Conservation (phyloP, 2,797 vertebrate genomes). For the Manis crassicaudata region DNA sequence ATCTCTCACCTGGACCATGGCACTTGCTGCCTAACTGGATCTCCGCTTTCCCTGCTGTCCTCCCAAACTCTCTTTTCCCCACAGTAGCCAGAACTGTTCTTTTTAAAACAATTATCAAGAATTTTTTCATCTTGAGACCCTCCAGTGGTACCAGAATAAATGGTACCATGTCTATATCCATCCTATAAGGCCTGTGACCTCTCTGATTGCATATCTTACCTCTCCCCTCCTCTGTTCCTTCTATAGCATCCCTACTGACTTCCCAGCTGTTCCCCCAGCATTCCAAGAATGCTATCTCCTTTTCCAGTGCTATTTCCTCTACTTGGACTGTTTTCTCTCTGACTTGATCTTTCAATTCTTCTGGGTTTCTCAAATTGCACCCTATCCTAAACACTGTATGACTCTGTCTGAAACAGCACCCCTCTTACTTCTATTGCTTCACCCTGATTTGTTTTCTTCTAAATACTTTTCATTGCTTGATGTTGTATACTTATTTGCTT, state of each 20-base stretch:
- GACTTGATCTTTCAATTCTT: background rate
- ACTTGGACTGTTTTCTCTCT: background rate
- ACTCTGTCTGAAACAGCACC: accelerated
- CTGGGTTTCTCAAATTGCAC: background rate
- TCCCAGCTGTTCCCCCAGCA: background rate
- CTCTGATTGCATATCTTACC: too few relatives aligned
- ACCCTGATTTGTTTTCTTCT: background rate
- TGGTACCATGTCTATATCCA: background rate
- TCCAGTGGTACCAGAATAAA: background rate
- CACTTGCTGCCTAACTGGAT: background rate
- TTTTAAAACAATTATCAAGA: background rate
- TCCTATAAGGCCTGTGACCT: background rate
- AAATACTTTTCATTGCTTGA: background rate
- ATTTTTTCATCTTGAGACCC: background rate
- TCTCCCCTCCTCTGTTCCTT: background rate
- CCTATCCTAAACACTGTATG: background rate
- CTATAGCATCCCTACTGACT: background rate
- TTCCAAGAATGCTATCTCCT: background rate
- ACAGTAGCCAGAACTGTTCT: background rate
- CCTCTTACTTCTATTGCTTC: background rate
- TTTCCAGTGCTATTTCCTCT: background rate
- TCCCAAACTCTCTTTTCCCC: background rate
- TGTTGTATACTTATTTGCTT: background rate
- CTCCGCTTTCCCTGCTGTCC: background rate
- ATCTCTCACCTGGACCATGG: background rate